Base-by-base conservation (phyloP, 2,888 invertebrate genomes). In the Drosophila infuscata region DNA sequence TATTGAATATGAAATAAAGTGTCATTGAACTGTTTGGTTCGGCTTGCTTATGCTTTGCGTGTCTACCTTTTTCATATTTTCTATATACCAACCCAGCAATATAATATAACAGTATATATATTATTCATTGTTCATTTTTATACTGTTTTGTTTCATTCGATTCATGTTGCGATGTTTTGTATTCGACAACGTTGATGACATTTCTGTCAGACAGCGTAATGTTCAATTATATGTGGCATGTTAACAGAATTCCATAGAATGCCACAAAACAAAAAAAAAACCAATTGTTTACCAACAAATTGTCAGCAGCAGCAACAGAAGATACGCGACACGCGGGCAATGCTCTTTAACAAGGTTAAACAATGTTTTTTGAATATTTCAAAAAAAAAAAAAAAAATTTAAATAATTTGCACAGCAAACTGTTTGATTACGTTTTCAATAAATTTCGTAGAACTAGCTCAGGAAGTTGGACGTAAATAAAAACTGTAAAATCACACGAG, bases 21-120 rank as follows among this genome's bases (percentile, higher is more conserved):
- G 88, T 86, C 91, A 81, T 74, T 88, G 88, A 88, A 88, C 91
- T 69, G 69, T 70, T 69, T 67, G 60, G 12, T 58, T 68, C 52
- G 53, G 62, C 63, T 75, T 66, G 70, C 33, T 77, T 75, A 81
- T 86, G 87, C 84, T 75, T 78, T 81, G 79, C 89, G 64, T 83
- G 72, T 68, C 68, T 66, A 48, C 20, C 53, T 57, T 71, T 65
- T 86, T 74, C 67, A 83, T 75, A 81, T 75, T 76, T 79, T 70
- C 58, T 59, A 51, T 69, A 70, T 62, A 62, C 54, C 51, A 36
- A 36, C n/a, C 30, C 8, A 53, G 43, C 66, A 57, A 43, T 54
- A 60, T 15, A 38, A 46, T 29, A 68, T 43, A 35, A 35, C 25
- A 32, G 36, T 30, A 30, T 38, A 32, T 38, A 17, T 54, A 12